Evolutionary conservation across 2,113 vertebrate genomes (phyloP).

Genomic region (Ranitomeya variabilis): DNA sequence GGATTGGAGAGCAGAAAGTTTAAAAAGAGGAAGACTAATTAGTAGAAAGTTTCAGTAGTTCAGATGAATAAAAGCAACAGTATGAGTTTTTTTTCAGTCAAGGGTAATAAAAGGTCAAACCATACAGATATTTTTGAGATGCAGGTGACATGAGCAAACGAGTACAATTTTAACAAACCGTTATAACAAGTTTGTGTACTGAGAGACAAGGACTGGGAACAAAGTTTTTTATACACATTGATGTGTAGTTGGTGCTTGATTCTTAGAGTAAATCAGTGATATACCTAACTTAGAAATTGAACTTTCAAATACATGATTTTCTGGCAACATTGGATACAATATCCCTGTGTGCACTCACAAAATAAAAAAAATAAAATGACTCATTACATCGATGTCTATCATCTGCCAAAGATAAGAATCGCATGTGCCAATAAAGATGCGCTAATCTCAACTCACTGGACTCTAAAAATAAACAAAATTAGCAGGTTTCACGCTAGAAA

Average conservation of each 20-base stretch:
- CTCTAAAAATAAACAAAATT: not conserved
- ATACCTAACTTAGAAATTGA: not conserved
- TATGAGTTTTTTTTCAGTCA: too few relatives aligned
- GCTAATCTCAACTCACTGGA: not conserved
- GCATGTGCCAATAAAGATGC: not conserved
- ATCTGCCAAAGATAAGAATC: conserved; percentile 14
- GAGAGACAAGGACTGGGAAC: too few relatives aligned
- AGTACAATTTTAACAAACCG: too few relatives aligned
- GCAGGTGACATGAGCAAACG: too few relatives aligned
- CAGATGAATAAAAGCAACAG: too few relatives aligned
- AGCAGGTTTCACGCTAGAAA: not conserved
- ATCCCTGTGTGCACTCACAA: not conserved
- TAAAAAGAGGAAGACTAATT: too few relatives aligned
- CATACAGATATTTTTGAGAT: too few relatives aligned
- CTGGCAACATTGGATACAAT: not conserved
- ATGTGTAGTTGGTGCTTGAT: not conserved
- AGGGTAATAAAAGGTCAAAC: too few relatives aligned
- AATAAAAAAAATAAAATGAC: not conserved
- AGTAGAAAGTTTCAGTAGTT: too few relatives aligned
- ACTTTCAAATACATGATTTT: not conserved
- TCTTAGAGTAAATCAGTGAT: not conserved
- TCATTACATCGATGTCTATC: not conserved
- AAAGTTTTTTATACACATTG: not conserved
- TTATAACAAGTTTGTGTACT: too few relatives aligned
- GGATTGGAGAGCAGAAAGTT: too few relatives aligned